Percentiles rank a stretch among this genome's conserved stretches.
These are phyloP conservation scores for Charanyca ferruginea DNA, from an alignment of 2,888 invertebrate genomes.

Conservation along the genomic window DNA sequence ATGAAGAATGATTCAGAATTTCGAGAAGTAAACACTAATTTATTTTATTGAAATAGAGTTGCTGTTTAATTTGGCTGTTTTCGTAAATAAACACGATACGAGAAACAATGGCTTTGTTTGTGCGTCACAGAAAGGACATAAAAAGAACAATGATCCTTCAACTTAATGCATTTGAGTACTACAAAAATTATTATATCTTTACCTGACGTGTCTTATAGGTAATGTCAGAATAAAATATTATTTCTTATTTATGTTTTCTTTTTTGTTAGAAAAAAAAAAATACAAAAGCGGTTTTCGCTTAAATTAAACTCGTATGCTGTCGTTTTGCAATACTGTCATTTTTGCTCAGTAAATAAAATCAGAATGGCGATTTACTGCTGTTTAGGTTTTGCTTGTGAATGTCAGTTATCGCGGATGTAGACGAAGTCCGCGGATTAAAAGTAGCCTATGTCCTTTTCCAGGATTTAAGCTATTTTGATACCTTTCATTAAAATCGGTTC, in stretches of 20 bases:
- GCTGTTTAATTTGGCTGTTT: neutral
- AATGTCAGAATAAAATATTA: neutral
- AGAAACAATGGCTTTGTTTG: conserved; percentile 18
- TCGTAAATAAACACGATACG: neutral
- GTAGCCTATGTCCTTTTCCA: too few species aligned
- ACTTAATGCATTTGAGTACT: neutral
- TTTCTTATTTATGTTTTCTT: neutral
- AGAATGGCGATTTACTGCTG: neutral
- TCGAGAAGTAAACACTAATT: neutral
- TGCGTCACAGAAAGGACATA: neutral
- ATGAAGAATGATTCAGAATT: neutral
- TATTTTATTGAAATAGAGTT: neutral
- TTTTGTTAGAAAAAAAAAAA: neutral
- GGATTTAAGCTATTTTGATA: too few species aligned
- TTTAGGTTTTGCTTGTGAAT: too few species aligned
- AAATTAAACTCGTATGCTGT: neutral
- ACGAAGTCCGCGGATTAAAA: too few species aligned
- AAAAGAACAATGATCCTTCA: neutral
- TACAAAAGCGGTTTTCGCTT: neutral
- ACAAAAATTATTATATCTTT: conserved; percentile 8
- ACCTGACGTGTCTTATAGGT: neutral
- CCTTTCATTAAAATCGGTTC: too few species aligned
- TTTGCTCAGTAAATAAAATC: neutral
- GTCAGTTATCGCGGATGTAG: too few species aligned
- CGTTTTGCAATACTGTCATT: neutral